Base-by-base conservation (phyloP, 2,888 invertebrate genomes). In the Griposia aprilina region DNA sequence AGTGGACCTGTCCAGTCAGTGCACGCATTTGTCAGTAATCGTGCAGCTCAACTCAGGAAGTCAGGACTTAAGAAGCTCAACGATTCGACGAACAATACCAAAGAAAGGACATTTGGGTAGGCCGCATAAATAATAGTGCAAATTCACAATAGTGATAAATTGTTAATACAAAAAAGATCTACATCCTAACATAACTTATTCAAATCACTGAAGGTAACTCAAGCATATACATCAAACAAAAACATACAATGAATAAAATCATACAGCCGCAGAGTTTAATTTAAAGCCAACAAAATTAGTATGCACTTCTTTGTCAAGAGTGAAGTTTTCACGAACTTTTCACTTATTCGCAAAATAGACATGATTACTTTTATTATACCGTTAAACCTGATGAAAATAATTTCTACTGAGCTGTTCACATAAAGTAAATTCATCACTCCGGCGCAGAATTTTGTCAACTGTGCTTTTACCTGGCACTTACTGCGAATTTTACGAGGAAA, bases 361-460 rank as follows among this genome's bases (percentile, higher is more conserved):
- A 26, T 72, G 13, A 52, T 79, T 60, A 73, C 30, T 79, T 82
- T 79, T 77, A 85, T 48, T 70, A 65, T 26, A 15, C 36, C 65
- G 78, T 83, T 87, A 86, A 77, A 77, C 45, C 13, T 30, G 66
- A 63, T 57, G 74, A 57, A 68, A 75, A 84, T 81, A 74, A 86
- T 77, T 74, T 76, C 72, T 55, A 69, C 48, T 48, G 36, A 82
- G 67, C 67, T 65, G 50, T 70, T 76, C 57, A 65, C 74, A 76
- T 82, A 67, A 85, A 78, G 60, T 82, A 69, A 80, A 80, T 77
- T 85, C 76, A 74, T 83, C 72, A 87, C 66, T 74, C 26, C 1
- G 10, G n/a, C 55, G 57, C 71, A 80, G 60, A 87, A 87, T 76
- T 85, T 87, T 83, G 87, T 85, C 87, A 83, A 85, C 82, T 84